These are phyloP conservation scores for Emmelina monodactyla DNA, from an alignment of 2,888 invertebrate species.

Conservation along the genomic window DNA sequence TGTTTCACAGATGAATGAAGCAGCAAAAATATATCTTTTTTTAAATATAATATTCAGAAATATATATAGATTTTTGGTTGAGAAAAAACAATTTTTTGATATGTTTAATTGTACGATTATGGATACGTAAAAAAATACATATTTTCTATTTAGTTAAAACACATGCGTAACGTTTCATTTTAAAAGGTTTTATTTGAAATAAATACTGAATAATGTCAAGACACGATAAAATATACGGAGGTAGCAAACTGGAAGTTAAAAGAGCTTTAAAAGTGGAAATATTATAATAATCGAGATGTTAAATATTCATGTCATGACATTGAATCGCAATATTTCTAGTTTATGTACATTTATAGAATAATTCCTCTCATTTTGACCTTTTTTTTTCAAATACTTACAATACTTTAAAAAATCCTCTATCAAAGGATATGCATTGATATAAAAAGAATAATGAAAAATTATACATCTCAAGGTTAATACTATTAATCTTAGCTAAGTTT, in stretches of 20 bases:
- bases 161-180: too few species aligned
- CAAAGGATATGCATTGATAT: constrained; percentile 46
- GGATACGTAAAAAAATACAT: too few species aligned
- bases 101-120: too few species aligned
- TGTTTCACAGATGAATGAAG: too few species aligned
- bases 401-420: constrained; percentile 32
- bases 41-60: too few species aligned
- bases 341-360: constrained; percentile 59
- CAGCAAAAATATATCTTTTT: too few species aligned
- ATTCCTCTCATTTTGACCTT: constrained; percentile 65
- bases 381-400: constrained; percentile 47
- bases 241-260: not conserved
- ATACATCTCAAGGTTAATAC: constrained; percentile 10
- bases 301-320: constrained; percentile 26
- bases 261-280: constrained; percentile 2
- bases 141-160: too few species aligned
- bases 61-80: too few species aligned
- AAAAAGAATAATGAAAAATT: constrained; percentile 28
- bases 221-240: not conserved
- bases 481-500: not conserved
- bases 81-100: too few species aligned
- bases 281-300: not conserved
- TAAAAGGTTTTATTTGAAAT: not conserved
- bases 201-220: not conserved
- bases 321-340: constrained; percentile 34